phyloP scores from a whole-genome alignment of 2,888 invertebrate species.

The Platycnemis pennipes region DNA sequence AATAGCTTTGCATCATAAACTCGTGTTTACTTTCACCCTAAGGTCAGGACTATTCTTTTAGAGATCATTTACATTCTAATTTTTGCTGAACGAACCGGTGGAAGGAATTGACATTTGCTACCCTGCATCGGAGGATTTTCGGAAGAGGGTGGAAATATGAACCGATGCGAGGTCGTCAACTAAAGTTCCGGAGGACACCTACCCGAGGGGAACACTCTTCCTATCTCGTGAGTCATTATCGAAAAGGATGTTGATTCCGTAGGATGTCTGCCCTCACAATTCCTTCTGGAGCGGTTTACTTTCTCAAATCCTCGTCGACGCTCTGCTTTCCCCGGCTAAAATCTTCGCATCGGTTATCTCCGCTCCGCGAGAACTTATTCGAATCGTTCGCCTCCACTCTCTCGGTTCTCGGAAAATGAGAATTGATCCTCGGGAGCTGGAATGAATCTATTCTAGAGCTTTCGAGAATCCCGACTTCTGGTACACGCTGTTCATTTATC shows the following conservation, averaged over 20 bases:
- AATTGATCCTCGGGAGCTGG: neutral
- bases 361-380: neutral
- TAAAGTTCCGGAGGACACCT: neutral
- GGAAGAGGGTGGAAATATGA: neutral
- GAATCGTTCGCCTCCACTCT: neutral
- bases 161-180: neutral
- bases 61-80: no score
- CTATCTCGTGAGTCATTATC: neutral
- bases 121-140: neutral
- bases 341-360: neutral
- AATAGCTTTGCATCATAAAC: no score
- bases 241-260: neutral
- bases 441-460: neutral
- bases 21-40: no score
- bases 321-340: neutral
- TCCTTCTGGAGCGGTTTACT: neutral
- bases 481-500: neutral
- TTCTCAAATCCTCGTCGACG: neutral
- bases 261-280: neutral
- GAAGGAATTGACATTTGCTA: no score
- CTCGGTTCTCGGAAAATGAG: neutral
- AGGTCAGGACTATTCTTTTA: no score
- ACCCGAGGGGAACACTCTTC: neutral
- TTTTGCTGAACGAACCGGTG: no score
- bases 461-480: neutral